phyloP scores from a whole-genome alignment of 2,113 vertebrate genomes.

The Rhineura floridana region DNA sequence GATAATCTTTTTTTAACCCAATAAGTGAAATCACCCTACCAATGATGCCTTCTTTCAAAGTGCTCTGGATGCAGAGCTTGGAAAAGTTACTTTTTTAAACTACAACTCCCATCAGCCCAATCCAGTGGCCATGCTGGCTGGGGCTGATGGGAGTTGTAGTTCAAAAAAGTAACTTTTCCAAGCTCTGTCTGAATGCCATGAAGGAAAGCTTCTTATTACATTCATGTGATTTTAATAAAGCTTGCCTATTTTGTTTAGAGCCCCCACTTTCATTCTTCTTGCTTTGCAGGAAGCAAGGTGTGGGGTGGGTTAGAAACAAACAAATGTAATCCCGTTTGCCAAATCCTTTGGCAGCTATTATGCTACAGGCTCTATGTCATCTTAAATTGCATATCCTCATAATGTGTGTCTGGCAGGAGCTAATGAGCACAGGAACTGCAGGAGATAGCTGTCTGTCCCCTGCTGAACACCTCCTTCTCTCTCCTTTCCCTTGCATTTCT shows the following conservation, averaged over 20 bases:
- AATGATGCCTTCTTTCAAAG: constrained; percentile 53
- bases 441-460: constrained; percentile 4
- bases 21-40: constrained; percentile 47
- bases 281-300: constrained; percentile 34
- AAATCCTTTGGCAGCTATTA: constrained; percentile 36
- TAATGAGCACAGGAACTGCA: constrained; percentile 14
- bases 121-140: too few relatives aligned
- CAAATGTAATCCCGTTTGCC: constrained; percentile 31
- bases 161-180: too few relatives aligned
- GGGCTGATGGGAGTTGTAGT: too few relatives aligned
- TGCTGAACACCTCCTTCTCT: neutral
- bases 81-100: too few relatives aligned
- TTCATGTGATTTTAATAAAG: constrained; percentile 48
- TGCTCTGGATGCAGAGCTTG: constrained; percentile 31
- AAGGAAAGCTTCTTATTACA: constrained; percentile 56
- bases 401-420: constrained; percentile 25
- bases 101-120: too few relatives aligned
- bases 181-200: constrained; percentile 56
- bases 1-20: constrained; percentile 43
- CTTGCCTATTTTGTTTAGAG: neutral
- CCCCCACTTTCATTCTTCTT: constrained; percentile 47
- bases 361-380: constrained; percentile 15
- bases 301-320: constrained; percentile 46
- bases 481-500: neutral
- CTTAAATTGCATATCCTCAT: constrained; percentile 16